Conservation (phyloP, 2,113 vertebrate genomes). For the Ciconia stormi region DNA sequence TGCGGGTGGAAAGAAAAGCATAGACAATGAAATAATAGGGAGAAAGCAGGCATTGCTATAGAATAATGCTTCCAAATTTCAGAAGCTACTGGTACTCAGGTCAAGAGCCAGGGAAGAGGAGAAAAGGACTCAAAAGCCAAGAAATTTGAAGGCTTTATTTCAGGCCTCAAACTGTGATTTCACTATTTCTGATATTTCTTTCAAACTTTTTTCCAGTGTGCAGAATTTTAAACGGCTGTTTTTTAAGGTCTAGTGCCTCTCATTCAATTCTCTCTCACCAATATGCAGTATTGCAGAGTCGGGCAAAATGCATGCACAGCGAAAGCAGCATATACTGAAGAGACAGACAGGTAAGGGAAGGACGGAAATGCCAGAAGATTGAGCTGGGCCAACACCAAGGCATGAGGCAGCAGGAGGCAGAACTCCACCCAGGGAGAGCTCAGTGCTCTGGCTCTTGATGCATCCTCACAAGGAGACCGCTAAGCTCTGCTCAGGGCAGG, state of each 20-base stretch:
- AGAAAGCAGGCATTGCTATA: neutral
- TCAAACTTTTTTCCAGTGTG: neutral
- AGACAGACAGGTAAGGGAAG: neutral
- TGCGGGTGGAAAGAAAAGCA: neutral
- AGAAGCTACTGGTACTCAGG: conserved; percentile 4
- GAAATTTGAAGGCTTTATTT: neutral
- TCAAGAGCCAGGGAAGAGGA: conserved; percentile 19
- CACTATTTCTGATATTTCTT: neutral
- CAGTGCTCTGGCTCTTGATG: accelerated
- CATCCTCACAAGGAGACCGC: neutral
- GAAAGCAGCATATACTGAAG: neutral
- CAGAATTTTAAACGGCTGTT: neutral
- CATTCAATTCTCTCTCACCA: neutral
- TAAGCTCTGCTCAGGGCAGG: neutral
- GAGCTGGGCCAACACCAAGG: neutral
- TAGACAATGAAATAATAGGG: neutral
- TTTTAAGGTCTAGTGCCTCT: neutral
- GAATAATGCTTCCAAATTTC: neutral
- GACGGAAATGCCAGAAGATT: neutral
- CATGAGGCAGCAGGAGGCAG: neutral
- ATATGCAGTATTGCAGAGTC: neutral
- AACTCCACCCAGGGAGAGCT: neutral
- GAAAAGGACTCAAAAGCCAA: neutral
- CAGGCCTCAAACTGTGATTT: neutral
- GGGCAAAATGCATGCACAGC: neutral